A percentile compares a stretch with the other conserved stretches of the same genome.
Conservation (phyloP, 2,113 vertebrate species). For the Gnathonemus echidnorhynchus region DNA sequence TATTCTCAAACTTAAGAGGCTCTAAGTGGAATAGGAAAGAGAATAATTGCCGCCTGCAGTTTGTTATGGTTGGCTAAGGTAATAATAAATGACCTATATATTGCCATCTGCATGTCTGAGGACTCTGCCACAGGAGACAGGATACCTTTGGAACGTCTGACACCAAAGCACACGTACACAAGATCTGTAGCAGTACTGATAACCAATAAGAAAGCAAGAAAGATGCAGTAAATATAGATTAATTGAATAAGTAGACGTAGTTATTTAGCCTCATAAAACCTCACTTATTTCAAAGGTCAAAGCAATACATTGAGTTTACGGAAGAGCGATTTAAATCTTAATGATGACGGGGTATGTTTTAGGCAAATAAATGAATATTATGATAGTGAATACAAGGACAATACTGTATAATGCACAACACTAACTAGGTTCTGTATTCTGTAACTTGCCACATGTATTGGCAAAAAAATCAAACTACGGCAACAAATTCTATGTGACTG, state of each 20-base stretch:
- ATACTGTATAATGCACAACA: neutral
- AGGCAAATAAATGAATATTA: neutral
- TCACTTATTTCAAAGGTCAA: conserved; percentile 6
- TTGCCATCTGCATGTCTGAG: neutral
- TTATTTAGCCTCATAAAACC: neutral
- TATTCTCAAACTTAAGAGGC: neutral
- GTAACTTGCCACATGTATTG: neutral
- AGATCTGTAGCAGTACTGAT: neutral
- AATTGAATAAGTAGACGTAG: neutral
- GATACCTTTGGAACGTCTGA: neutral
- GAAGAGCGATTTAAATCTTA: neutral
- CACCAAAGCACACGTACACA: neutral
- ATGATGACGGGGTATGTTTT: neutral
- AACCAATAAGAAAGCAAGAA: neutral
- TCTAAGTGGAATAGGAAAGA: neutral
- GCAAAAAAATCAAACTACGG: neutral
- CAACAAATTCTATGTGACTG: neutral
- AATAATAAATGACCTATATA: neutral
- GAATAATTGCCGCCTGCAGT: neutral
- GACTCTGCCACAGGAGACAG: neutral
- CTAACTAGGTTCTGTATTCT: neutral
- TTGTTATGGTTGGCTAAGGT: neutral
- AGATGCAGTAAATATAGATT: neutral
- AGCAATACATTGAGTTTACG: neutral
- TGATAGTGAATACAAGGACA: neutral